These are phyloP conservation scores for Bathynomus jamesi DNA, from an alignment of 1,140 invertebrate genomes.

Conservation along the genomic window DNA sequence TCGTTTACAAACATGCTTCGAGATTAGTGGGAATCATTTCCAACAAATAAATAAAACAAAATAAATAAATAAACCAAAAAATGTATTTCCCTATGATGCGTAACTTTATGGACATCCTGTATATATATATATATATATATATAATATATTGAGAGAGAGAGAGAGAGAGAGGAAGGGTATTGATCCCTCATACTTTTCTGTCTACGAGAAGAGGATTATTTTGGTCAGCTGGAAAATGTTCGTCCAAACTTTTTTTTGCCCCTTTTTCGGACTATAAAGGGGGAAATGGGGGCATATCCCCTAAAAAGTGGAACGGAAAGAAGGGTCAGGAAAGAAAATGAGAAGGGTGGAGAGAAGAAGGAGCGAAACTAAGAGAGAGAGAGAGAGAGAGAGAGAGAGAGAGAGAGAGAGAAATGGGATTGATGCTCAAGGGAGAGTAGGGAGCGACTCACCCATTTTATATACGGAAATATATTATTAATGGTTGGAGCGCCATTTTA, in stretches of 20 bases:
- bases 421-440: not conserved
- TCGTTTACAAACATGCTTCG: too few relatives aligned
- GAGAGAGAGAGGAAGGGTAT: not conserved
- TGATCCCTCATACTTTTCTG: not conserved
- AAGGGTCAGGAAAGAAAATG: not conserved
- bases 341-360: not conserved
- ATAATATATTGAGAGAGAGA: not conserved
- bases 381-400: not conserved
- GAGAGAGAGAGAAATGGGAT: not conserved
- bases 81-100: too few relatives aligned
- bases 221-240: not conserved
- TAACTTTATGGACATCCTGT: too few relatives aligned
- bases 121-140: slow-evolving; percentile 11
- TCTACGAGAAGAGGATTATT: not conserved
- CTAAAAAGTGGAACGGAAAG: not conserved
- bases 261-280: not conserved
- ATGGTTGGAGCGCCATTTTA: not conserved
- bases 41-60: too few relatives aligned
- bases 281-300: not conserved
- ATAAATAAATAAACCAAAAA: too few relatives aligned
- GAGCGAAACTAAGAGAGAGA: not conserved
- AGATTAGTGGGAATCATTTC: too few relatives aligned
- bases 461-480: not conserved
- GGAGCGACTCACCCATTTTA: not conserved
- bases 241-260: not conserved